Evolutionary conservation across 2,113 vertebrate genomes (phyloP).

Genomic region (Varanus salvator): DNA sequence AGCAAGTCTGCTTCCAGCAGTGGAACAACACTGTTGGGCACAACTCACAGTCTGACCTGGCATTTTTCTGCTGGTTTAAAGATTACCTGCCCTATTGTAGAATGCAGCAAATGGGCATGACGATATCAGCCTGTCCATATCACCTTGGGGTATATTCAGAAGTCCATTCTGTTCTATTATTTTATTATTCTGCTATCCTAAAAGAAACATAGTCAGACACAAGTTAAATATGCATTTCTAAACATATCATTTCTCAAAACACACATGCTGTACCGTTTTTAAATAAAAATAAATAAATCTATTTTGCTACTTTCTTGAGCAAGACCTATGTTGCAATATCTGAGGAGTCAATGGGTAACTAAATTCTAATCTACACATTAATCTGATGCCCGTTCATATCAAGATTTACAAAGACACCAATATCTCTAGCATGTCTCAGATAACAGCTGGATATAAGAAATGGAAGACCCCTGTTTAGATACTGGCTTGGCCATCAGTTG

Average conservation of each 20-base stretch:
- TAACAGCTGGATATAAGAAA: neutral
- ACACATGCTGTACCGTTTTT: neutral
- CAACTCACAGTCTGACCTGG: too few species aligned
- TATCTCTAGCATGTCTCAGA: neutral
- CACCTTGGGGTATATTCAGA: neutral
- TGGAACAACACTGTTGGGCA: too few species aligned
- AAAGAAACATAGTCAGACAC: neutral
- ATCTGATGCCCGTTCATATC: neutral
- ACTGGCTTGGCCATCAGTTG: neutral
- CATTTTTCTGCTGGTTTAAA: neutral
- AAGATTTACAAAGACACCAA: neutral
- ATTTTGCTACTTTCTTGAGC: neutral
- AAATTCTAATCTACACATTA: neutral
- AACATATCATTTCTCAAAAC: neutral
- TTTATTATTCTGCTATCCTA: neutral
- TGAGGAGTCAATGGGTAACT: neutral
- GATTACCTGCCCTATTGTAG: neutral
- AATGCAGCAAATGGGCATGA: neutral
- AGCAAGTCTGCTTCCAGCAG: too few species aligned
- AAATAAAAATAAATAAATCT: neutral
- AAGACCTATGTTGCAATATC: neutral
- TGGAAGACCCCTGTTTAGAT: neutral
- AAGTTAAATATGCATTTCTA: neutral
- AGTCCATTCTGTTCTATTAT: neutral
- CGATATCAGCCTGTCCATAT: neutral